Evolutionary conservation across 2,797 vertebrate species (phyloP).

Genomic region (Sitta carolinensis): DNA sequence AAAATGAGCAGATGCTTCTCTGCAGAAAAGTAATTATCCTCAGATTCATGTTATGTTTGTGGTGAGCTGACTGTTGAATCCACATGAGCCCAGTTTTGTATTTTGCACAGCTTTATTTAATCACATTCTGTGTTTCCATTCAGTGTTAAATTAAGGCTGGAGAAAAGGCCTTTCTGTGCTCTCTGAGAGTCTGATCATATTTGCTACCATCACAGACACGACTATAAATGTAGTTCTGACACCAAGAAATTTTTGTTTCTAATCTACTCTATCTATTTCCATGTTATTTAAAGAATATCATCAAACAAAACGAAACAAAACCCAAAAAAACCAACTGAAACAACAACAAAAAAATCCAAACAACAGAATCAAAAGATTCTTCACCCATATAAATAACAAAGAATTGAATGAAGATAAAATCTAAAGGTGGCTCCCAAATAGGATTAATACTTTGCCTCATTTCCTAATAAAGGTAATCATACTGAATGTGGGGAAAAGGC

Average conservation of each 20-base stretch:
- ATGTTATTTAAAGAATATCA: not conserved
- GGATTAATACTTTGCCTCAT: not conserved
- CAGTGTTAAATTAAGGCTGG: not conserved
- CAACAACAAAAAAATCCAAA: not conserved
- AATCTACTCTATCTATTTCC: not conserved
- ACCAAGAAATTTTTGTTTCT: not conserved
- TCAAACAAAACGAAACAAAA: not conserved
- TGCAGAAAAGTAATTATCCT: constrained; percentile 34
- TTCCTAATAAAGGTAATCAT: not conserved
- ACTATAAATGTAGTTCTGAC: not conserved
- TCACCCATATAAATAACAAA: not conserved
- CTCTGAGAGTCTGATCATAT: not conserved
- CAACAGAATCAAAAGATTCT: not conserved
- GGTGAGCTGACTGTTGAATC: not conserved
- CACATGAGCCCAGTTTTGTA: not conserved
- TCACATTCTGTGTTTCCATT: constrained; percentile 1
- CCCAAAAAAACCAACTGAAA: not conserved
- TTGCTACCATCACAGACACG: not conserved
- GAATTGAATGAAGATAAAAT: not conserved
- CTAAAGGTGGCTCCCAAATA: not conserved
- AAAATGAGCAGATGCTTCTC: not conserved
- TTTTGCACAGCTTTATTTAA: constrained; percentile 24
- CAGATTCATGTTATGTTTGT: not conserved
- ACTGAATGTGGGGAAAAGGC: not conserved
- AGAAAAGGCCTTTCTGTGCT: not conserved